These are phyloP conservation scores for Spheniscus humboldti DNA, from an alignment of 2,797 vertebrate species.

Conservation along the genomic window DNA sequence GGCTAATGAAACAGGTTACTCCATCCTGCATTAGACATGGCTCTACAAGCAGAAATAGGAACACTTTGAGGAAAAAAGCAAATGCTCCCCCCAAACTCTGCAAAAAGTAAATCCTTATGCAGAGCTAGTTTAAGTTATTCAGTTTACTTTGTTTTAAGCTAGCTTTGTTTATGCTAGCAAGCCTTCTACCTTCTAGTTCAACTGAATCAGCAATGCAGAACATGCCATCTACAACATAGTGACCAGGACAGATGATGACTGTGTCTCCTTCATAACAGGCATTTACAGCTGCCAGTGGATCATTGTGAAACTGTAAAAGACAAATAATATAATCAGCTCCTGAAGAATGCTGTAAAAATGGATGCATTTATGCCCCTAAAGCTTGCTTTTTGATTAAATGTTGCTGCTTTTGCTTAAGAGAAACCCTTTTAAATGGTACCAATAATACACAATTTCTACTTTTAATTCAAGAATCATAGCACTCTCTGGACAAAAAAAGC, in stretches of 20 bases:
- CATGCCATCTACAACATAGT: constrained; percentile 78
- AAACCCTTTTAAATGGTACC: background rate
- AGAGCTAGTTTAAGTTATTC: background rate
- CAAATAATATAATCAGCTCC: background rate
- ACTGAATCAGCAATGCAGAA: constrained; percentile 87
- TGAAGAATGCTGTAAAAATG: background rate
- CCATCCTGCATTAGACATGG: background rate
- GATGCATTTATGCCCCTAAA: background rate
- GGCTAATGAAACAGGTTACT: background rate
- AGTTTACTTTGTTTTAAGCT: background rate
- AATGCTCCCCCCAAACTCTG: background rate
- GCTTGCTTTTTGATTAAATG: background rate
- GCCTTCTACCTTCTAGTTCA: constrained; percentile 77
- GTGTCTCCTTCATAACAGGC: constrained; percentile 83
- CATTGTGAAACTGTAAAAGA: constrained; percentile 80
- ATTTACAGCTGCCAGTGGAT: constrained; percentile 80
- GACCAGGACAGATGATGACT: constrained; percentile 85
- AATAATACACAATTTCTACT: background rate
- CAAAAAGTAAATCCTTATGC: background rate
- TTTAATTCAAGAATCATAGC: background rate
- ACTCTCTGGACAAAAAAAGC: background rate
- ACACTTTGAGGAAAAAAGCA: background rate
- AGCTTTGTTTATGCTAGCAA: background rate
- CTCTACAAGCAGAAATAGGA: background rate
- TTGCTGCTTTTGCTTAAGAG: background rate